phyloP scores from a whole-genome alignment of 2,113 vertebrate species.

The Pangasianodon gigas region DNA sequence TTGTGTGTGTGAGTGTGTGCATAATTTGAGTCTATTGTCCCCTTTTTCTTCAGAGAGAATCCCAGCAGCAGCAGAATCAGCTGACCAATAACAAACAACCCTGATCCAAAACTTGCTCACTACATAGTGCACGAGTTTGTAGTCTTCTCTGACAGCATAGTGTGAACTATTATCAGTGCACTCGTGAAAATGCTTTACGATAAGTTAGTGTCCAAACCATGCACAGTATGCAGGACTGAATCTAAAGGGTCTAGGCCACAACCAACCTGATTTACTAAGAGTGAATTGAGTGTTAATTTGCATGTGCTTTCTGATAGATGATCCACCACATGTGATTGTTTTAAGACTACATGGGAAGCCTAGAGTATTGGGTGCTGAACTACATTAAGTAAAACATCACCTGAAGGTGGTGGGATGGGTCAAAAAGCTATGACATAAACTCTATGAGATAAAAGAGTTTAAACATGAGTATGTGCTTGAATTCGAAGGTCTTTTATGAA shows the following conservation, averaged over 20 bases:
- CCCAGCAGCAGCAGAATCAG: background rate
- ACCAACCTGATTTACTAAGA: background rate
- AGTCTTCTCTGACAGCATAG: background rate
- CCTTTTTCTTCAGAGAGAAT: background rate
- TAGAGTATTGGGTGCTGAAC: too few species aligned
- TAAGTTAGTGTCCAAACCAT: background rate
- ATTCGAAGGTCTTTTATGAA: too few species aligned
- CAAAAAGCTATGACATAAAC: too few species aligned
- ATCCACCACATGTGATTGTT: too few species aligned
- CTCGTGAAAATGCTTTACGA: background rate
- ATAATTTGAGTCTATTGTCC: constrained; percentile 11
- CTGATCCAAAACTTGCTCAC: background rate
- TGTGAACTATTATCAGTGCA: background rate
- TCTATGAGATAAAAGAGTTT: too few species aligned
- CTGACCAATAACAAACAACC: background rate
- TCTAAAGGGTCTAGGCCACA: background rate
- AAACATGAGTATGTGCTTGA: too few species aligned
- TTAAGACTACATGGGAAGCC: background rate
- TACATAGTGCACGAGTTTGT: background rate
- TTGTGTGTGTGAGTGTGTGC: background rate
- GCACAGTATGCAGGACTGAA: background rate
- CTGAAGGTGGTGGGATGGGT: too few species aligned
- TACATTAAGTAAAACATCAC: too few species aligned
- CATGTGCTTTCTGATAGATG: background rate
- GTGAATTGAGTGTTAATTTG: background rate